Percentiles rank a stretch among this genome's conserved stretches.
phyloP scores from a whole-genome alignment of 1,140 invertebrate species.

The Drosophila tani region DNA sequence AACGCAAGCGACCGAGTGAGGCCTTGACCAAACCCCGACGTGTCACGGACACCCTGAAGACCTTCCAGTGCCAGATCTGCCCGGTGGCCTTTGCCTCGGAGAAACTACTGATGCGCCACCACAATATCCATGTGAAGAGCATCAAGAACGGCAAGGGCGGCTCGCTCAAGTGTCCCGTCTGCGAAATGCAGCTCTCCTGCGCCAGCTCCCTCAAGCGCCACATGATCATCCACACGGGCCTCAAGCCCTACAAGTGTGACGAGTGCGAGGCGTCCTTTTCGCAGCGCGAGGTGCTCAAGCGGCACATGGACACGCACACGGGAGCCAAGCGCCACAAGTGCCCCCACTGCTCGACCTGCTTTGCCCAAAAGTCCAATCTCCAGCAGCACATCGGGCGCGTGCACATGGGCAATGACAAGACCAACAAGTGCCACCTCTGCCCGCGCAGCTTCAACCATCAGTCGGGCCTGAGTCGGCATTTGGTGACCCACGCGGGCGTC shows the following conservation, averaged over 20 bases:
- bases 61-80: conserved; percentile 87
- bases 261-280: conserved; percentile 91
- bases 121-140: conserved; percentile 87
- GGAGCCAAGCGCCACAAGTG: conserved; percentile 93
- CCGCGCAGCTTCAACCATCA: conserved; percentile 86
- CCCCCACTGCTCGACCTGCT: conserved; percentile 90
- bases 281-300: conserved; percentile 91
- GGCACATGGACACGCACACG: conserved; percentile 94
- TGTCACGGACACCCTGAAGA: conserved; percentile 83
- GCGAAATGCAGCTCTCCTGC: conserved; percentile 93
- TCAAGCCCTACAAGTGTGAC: conserved; percentile 91
- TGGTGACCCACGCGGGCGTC: conserved; percentile 89
- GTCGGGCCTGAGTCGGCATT: conserved; percentile 89
- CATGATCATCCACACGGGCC: conserved; percentile 91
- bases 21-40: conserved; percentile 28
- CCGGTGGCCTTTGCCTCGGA: conserved; percentile 86
- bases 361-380: conserved; percentile 89
- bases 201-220: conserved; percentile 92
- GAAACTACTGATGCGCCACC: conserved; percentile 87
- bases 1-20: conserved; percentile 32
- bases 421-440: conserved; percentile 89
- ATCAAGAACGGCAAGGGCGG: conserved; percentile 85
- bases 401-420: conserved; percentile 86
- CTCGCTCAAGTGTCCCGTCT: conserved; percentile 87
- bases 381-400: conserved; percentile 88